Evolutionary conservation across 1,140 invertebrate genomes (phyloP), one percentile per base, ranked within the genome.

Genomic region (Penaeus japonicus): DNA sequence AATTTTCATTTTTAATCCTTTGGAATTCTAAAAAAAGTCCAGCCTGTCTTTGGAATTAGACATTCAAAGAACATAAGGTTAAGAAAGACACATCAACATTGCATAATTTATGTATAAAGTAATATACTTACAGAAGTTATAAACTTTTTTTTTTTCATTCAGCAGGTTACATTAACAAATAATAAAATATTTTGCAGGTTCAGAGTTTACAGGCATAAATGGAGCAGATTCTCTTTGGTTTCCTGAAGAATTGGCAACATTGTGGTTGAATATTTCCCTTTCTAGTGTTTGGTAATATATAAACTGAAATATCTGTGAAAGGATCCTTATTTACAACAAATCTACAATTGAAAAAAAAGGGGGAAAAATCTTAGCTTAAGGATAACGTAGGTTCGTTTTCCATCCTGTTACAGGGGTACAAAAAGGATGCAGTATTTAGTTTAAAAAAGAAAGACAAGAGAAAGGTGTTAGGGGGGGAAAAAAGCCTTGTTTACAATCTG

Each of bases 101-200:
- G 32, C 54, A 88, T 88, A 83, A 88, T 88, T 88, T 88, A 88
- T 84, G 53, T 88, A 88, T 88, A 88, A 88, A 88, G 87, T 82
- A 88, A 88, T 88, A 88, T 88, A 83, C 53, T 87, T 30, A 73
- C 82, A 88, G 30, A 77, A 55, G 80, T 77, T 77, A 88, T 88
- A 88, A 39, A 77, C 80, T 88, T 88, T 83, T 65, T 79, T 80
- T 55, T 84, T 73, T 83, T 59, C 22, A 24, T 70, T 70, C 77
- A 39, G 80, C 80, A 47, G 47, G 47, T 88, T 57, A 88, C 70
- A 83, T 81, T 32, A 83, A 88, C 59, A 75, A 75, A 77, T 77
- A 88, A 83, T 84, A 87, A 73, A 87, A 75, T 79, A 88, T 84
- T 47, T 73, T 82, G 70, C 83, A 88, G 39, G 78, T 87, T 62